Evolutionary conservation across 2,888 invertebrate genomes (phyloP), one percentile per base, ranked within the genome.

Genomic region (Tridacna crocea): DNA sequence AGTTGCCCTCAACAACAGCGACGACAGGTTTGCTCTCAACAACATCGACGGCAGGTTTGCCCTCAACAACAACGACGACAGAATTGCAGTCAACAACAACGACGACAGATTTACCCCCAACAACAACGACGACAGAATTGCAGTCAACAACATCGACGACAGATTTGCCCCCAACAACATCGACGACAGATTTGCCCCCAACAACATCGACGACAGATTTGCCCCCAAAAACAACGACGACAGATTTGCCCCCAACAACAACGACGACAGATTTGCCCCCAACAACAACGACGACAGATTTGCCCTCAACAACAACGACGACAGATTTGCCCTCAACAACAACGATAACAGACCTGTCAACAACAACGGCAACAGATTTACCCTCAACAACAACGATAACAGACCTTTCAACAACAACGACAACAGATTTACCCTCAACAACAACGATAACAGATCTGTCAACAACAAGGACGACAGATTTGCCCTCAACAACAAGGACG

Each of bases 31-130:
- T 8, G 36, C 8, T 36, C 36, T 4, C 3, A 36, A 36, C 36
- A 36, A 36, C 36, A 36, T n/a, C n/a, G n/a, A 24, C 58, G 61
- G 61, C 76, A 60, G 61, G 72, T 75, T 27, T 63, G 36, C 24
- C 66, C 10, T 13, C 66, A 79, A 58, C 70, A 76, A 26, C 72
- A 65, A n/a, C 75, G 27, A 47, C 24, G 36, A 63, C 48, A 27
- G 27, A 61, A 8, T 47, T 22, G 13, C 0, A 63, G 47, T n/a
- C 61, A 26, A 24, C 74, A 17, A 60, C 17, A 17, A 46, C 26
- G 15, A 11, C 61, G 17, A n/a, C 60, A 55, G 60, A 27, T 17
- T 24, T 27, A 0, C 10, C 22, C 0, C 0, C 27, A 6, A 26
- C 36, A 12, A 36, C 60, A n/a, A 19, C 15, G 36, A 58, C 73